Evolutionary conservation across 2,888 invertebrate genomes (phyloP).

Genomic region (Diaphora mendica): DNA sequence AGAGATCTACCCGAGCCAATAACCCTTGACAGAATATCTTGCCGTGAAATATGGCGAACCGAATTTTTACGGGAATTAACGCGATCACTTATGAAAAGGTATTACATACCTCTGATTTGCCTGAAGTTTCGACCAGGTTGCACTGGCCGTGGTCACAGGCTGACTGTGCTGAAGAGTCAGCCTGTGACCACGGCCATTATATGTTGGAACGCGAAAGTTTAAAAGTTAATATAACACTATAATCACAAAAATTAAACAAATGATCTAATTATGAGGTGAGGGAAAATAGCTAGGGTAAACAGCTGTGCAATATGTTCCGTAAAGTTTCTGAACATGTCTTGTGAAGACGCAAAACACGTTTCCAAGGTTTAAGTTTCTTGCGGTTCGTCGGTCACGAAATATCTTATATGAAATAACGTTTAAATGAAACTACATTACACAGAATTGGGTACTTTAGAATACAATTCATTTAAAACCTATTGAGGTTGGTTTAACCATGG

Average conservation of each 20-base stretch:
- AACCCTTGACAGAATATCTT: too few species aligned
- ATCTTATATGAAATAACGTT: background rate
- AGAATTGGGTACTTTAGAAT: background rate
- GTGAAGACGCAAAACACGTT: background rate
- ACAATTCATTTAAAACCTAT: background rate
- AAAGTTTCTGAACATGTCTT: background rate
- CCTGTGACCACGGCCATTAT: too few species aligned
- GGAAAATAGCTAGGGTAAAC: background rate
- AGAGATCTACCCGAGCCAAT: too few species aligned
- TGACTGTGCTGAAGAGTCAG: too few species aligned
- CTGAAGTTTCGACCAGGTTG: too few species aligned
- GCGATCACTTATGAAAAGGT: too few species aligned
- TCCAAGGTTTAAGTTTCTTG: background rate
- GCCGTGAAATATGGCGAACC: too few species aligned
- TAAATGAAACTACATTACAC: background rate
- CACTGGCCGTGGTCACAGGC: too few species aligned
- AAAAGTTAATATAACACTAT: background rate
- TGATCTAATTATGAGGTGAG: background rate
- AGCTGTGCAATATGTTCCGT: background rate
- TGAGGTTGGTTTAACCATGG: background rate
- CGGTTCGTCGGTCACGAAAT: background rate
- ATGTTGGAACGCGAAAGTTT: too few species aligned
- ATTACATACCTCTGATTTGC: too few species aligned
- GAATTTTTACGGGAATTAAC: too few species aligned
- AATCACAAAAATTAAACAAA: background rate